Evolutionary conservation across 2,888 invertebrate genomes (phyloP), one percentile per base, ranked within the genome.

Genomic region (Clusia tigrina): DNA sequence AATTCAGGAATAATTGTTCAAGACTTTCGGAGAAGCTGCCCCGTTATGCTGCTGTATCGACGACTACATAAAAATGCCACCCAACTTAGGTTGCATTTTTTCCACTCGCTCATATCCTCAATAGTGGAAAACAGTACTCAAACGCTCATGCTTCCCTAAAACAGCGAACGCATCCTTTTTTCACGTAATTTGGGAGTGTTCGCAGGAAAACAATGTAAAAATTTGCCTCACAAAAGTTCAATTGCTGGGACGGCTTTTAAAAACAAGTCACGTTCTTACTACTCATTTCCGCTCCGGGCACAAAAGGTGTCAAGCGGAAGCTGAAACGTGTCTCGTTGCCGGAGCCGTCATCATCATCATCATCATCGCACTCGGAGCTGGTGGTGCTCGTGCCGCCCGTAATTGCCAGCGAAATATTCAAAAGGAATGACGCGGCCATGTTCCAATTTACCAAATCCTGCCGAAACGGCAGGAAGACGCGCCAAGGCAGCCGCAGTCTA

Each of bases 221-320:
- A 42, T 42, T 42, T 42, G n/a, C 9, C 5, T 20, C 42, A 42
- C n/a, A 42, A 42, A 42, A 15, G n/a, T 42, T 42, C 42, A 42
- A 42, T 15, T 42, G 42, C 48, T 18, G 20, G 15, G 22, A 20
- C 10, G 22, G 2, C 20, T 48, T 18, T 48, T 48, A 22, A 22
- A 5, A 15, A 48, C 74, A 66, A 73, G 78, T 77, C 77, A 77
- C 77, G 78, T 77, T 69, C 74, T 60, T 67, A 67, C 71, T 69
- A 70, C 75, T 77, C 78, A 77, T 78, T 77, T 77, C 77, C 77
- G 73, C 73, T 67, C 70, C 71, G 64, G 68, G 67, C 68, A 68
- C 71, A 69, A 74, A 77, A 77, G 77, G 78, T 76, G 77, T 76
- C 71, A 77, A 74, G 68, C 73, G 76, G 78, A 78, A 77, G 72